phyloP scores from a whole-genome alignment of 2,888 invertebrate genomes.

The Ectropis crepuscularia region DNA sequence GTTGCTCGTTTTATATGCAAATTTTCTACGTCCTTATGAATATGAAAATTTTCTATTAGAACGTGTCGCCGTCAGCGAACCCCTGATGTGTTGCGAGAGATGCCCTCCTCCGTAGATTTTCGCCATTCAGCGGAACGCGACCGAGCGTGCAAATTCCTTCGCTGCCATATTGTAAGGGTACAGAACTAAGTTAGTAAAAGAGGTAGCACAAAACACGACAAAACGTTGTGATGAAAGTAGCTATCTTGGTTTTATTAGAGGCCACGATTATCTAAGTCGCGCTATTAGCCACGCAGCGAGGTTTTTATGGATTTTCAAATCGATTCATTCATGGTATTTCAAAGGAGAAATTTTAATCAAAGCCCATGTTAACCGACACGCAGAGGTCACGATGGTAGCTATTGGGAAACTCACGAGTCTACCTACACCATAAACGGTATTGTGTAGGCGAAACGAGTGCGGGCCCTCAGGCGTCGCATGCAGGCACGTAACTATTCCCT shows the following conservation, averaged over 20 bases:
- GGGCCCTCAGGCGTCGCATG: conserved; percentile 53
- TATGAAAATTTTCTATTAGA: conserved; percentile 85
- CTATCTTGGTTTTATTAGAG: conserved; percentile 28
- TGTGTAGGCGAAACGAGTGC: conserved; percentile 42
- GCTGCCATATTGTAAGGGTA: conserved; percentile 24
- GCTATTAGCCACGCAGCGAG: conserved; percentile 36
- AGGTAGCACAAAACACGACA: conserved; percentile 19
- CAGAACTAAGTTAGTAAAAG: conserved; percentile 18
- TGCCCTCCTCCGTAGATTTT: conserved; percentile 63
- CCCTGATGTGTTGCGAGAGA: conserved; percentile 68
- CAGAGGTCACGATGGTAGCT: conserved; percentile 25
- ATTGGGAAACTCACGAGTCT: conserved; percentile 36
- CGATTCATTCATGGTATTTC: conserved; percentile 34
- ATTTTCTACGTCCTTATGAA: conserved; percentile 82
- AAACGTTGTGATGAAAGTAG: conserved; percentile 25
- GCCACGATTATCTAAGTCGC: conserved; percentile 26
- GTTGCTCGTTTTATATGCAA: conserved; percentile 84
- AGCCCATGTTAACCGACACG: conserved; percentile 26
- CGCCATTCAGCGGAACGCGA: conserved; percentile 61
- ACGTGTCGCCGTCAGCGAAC: conserved; percentile 81
- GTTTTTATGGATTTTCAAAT: conserved; percentile 18
- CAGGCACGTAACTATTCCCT: conserved; percentile 67
- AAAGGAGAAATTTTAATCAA: conserved; percentile 40
- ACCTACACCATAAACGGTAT: conserved; percentile 42
- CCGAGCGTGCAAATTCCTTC: conserved; percentile 58